A percentile compares a stretch with the other conserved stretches of the same genome.
These are phyloP conservation scores for Xenopus laevis DNA, from an alignment of 2,113 vertebrate species.

Conservation along the genomic window DNA sequence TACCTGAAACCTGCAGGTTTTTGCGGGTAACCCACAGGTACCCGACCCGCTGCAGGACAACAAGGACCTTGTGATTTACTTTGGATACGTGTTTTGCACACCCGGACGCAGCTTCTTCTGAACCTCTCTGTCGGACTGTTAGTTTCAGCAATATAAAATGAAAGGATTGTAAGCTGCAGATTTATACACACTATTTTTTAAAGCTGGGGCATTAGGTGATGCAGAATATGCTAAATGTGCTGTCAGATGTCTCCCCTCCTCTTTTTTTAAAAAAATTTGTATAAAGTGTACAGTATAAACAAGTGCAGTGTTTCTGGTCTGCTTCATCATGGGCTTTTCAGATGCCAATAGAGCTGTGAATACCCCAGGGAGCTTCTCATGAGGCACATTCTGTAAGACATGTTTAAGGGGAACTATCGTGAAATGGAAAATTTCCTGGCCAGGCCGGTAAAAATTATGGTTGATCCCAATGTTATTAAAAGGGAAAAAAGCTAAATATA, in stretches of 20 bases:
- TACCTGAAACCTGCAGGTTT: too few relatives aligned
- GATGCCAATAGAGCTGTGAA: too few relatives aligned
- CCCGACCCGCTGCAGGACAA: too few relatives aligned
- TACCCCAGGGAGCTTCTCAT: too few relatives aligned
- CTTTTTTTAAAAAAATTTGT: conserved; percentile 31
- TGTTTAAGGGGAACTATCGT: too few relatives aligned
- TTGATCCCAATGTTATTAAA: too few relatives aligned
- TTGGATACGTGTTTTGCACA: conserved; percentile 39
- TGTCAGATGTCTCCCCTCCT: conserved; percentile 26
- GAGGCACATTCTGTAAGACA: too few relatives aligned
- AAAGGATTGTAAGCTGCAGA: conserved; percentile 7
- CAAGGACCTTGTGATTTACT: conserved; percentile 7
- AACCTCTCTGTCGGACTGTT: conserved; percentile 22
- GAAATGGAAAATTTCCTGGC: too few relatives aligned
- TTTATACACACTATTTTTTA: conserved; percentile 35
- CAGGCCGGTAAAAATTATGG: too few relatives aligned
- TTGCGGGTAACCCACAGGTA: too few relatives aligned
- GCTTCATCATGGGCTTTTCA: background rate
- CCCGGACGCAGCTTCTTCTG: conserved; percentile 8
- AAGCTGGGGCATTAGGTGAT: conserved; percentile 41
- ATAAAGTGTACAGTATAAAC: conserved; percentile 46
- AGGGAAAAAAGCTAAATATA: too few relatives aligned
- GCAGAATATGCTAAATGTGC: conserved; percentile 25
- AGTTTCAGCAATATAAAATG: conserved; percentile 35
- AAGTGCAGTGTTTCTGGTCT: background rate